These are phyloP conservation scores for Astreopora myriophthalma DNA, from an alignment of 64 coral and sea anemone genomes.

Conservation along the genomic window DNA sequence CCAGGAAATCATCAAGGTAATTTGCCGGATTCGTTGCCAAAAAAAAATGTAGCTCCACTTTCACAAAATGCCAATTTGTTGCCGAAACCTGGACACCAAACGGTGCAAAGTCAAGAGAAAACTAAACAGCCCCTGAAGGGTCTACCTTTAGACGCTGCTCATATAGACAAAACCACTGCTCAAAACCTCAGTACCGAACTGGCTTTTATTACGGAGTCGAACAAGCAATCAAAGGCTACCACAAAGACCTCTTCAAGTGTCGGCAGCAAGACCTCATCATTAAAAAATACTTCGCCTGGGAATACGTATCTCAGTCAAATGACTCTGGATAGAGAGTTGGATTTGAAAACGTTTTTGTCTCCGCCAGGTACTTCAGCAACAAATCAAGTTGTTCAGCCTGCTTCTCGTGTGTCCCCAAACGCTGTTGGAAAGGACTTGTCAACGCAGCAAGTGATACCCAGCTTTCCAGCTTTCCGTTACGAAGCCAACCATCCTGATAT, in stretches of 20 bases:
- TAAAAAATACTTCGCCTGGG: neutral
- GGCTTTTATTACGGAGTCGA: neutral
- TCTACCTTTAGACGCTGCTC: neutral
- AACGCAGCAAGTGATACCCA: neutral
- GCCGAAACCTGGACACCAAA: neutral
- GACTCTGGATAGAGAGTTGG: neutral
- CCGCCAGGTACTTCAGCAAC: neutral
- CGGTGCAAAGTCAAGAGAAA: neutral
- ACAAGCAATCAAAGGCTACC: neutral
- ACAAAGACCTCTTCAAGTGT: neutral
- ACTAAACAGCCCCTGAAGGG: neutral
- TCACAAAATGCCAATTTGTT: neutral
- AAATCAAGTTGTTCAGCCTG: neutral
- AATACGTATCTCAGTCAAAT: neutral
- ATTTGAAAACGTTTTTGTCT: constrained; percentile 7
- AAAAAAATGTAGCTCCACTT: neutral
- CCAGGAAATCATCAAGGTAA: neutral
- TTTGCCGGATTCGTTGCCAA: neutral
- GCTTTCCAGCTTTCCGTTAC: constrained; percentile 34
- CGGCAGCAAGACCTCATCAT: neutral
- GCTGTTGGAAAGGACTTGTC: neutral
- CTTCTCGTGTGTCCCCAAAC: neutral
- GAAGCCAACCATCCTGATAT: neutral
- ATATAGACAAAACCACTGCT: constrained; percentile 9
- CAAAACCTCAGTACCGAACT: neutral